A percentile compares a stretch with the other conserved stretches of the same genome.
These are phyloP conservation scores for Scyliorhinus canicula DNA, from an alignment of 2,797 vertebrate species.

Conservation along the genomic window DNA sequence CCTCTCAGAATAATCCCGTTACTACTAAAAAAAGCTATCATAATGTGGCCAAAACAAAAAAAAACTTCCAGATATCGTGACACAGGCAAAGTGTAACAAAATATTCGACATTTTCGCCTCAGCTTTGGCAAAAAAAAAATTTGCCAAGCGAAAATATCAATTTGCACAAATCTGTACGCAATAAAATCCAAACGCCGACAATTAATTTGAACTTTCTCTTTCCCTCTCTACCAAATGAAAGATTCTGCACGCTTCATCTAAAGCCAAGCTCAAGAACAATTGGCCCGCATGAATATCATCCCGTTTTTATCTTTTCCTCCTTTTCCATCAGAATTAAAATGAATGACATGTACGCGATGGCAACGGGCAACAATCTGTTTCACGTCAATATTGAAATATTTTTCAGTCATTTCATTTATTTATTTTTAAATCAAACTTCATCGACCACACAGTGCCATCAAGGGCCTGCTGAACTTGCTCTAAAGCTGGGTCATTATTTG, in stretches of 20 bases:
- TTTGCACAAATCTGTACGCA: not conserved
- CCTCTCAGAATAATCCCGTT: conserved; percentile 94
- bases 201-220: conserved; percentile 54
- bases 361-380: not conserved
- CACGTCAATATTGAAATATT: conserved; percentile 43
- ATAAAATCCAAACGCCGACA: conserved; percentile 41
- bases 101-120: not conserved
- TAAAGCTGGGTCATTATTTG: conserved; percentile 99
- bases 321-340: not conserved
- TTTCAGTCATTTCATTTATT: conserved; percentile 69
- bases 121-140: not conserved
- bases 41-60: conserved; percentile 62
- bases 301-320: conserved; percentile 50
- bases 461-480: conserved; percentile 97
- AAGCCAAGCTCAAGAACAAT: conserved; percentile 61
- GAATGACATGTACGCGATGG: not conserved
- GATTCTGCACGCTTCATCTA: conserved; percentile 64
- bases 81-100: conserved; percentile 46
- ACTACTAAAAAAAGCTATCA: conserved; percentile 71
- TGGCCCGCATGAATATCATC: conserved; percentile 57
- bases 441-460: conserved; percentile 99
- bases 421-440: conserved; percentile 84
- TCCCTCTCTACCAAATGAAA: conserved; percentile 57
- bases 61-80: conserved; percentile 65
- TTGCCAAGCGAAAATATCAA: conserved; percentile 43